Base-by-base conservation (phyloP, 2,113 vertebrate species). In the Acanthochromis polyacanthus region DNA sequence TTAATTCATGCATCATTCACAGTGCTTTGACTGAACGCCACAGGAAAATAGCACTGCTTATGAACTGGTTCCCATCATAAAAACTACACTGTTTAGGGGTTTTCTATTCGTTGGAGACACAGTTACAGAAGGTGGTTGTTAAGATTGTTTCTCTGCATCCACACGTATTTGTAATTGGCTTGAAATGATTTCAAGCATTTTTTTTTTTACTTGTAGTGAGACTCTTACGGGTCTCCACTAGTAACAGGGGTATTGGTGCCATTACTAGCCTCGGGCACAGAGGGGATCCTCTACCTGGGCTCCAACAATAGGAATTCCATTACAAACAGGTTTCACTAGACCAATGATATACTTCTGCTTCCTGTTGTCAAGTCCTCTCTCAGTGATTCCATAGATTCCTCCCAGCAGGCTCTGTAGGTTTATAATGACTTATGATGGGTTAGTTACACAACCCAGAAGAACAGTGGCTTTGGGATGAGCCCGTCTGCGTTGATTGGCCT, bases 261-360 rank as follows among this genome's bases (percentile, higher is more conserved):
- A 91, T 89, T 88, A 86, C 90, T 75, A 40, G 72, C 92, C 90
- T 20, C 0, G 20, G 81, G 91, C 75, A 62, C 48, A 57, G 36
- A 90, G 90, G 90, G 83, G 86, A 92, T 93, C 86, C 90, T 91
- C 90, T 91, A 83, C 87, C 75, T 63, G 19, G 48, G 38, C 36
- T 66, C 36, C 71, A 90, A 92, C 90, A 91, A 91, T 75, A 56
- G 86, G 89, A 90, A 88, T 93, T 89, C 90, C 91, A 93, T 92
- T 91, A 90, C 90, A 92, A 92, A 93, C 91, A 78, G 91, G 91
- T 93, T 93, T 88, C 89, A 80, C 76, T 53, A 52, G 57, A 81
- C 76, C 74, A 73, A 40, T 75, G 80, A 87, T 87, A 86, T 80
- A 87, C 79, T 81, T 52, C 65, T 16, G 86, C 85, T 89, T 92